Conservation (phyloP, 1,140 invertebrate species). For the Ooceraea biroi region DNA sequence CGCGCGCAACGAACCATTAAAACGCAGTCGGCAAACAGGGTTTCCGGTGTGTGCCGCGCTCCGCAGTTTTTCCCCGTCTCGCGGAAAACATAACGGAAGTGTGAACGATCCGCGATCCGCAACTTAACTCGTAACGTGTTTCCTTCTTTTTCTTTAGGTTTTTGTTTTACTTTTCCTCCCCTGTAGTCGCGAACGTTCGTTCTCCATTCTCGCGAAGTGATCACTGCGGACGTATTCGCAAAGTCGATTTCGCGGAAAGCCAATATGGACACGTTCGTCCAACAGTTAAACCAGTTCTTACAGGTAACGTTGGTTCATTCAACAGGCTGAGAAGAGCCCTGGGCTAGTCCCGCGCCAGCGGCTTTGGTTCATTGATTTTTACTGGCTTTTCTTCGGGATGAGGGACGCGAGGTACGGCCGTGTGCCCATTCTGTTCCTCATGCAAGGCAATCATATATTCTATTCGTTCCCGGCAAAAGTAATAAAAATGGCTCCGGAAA, state of each 20-base stretch:
- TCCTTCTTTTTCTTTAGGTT: neutral
- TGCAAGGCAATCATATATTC: conserved; percentile 52
- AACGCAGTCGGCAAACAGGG: neutral
- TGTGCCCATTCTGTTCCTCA: conserved; percentile 34
- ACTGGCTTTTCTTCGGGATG: conserved; percentile 55
- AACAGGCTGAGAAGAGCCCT: conserved; percentile 59
- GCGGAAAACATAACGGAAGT: conserved; percentile 37
- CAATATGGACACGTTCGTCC: conserved; percentile 47
- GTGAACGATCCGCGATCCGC: neutral
- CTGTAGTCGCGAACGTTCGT: neutral
- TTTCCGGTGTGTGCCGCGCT: neutral
- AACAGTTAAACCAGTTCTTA: conserved; percentile 60
- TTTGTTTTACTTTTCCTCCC: neutral
- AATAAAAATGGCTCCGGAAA: conserved; percentile 10
- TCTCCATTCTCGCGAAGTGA: conserved; percentile 17
- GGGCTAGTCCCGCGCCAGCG: conserved; percentile 55
- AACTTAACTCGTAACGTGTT: conserved; percentile 13
- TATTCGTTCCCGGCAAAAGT: conserved; percentile 6
- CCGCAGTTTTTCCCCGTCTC: neutral
- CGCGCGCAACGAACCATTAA: conserved; percentile 41
- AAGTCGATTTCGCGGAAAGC: conserved; percentile 32
- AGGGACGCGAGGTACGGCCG: conserved; percentile 36
- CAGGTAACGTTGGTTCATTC: conserved; percentile 51
- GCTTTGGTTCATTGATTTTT: conserved; percentile 62
- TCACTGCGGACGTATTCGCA: conserved; percentile 37